Evolutionary conservation across 2,797 vertebrate genomes (phyloP).

Genomic region (Sebastes matsubarae): DNA sequence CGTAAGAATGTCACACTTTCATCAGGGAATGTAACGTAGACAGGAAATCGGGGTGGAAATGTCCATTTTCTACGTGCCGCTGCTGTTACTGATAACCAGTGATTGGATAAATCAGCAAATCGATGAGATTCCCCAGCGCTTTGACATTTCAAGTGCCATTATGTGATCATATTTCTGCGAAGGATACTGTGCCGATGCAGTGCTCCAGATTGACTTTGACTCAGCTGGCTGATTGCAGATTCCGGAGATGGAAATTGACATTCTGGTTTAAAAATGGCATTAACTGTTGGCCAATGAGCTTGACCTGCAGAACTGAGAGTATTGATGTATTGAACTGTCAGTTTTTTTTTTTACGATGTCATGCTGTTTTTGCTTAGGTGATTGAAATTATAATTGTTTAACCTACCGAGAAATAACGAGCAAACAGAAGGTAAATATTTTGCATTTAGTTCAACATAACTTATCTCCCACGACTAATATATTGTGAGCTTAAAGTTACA

Average conservation of each 20-base stretch:
- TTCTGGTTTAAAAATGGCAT: constrained; percentile 56
- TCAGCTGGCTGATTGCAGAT: constrained; percentile 30
- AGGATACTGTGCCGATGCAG: constrained; percentile 11
- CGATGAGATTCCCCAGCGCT: constrained; percentile 35
- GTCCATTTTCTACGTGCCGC: constrained; percentile 2
- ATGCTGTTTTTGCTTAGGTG: neutral
- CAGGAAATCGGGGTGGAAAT: constrained; percentile 24
- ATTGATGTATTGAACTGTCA: neutral
- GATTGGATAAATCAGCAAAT: constrained; percentile 59
- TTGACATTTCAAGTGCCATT: constrained; percentile 63
- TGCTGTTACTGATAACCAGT: constrained; percentile 30
- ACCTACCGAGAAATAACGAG: neutral
- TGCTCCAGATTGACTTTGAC: constrained; percentile 58
- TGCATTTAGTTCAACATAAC: neutral
- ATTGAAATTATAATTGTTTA: neutral
- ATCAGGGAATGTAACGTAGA: neutral
- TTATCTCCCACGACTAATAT: neutral
- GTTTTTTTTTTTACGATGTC: neutral
- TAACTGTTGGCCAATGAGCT: constrained; percentile 25
- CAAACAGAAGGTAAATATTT: neutral
- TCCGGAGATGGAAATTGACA: constrained; percentile 55
- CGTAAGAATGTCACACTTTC: neutral
- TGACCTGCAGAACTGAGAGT: constrained; percentile 18
- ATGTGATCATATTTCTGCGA: constrained; percentile 53
- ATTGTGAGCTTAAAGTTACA: neutral